Evolutionary conservation across 1,140 invertebrate species (phyloP), one percentile per base, ranked within the genome.

Genomic region (Drosophila ambigua): DNA sequence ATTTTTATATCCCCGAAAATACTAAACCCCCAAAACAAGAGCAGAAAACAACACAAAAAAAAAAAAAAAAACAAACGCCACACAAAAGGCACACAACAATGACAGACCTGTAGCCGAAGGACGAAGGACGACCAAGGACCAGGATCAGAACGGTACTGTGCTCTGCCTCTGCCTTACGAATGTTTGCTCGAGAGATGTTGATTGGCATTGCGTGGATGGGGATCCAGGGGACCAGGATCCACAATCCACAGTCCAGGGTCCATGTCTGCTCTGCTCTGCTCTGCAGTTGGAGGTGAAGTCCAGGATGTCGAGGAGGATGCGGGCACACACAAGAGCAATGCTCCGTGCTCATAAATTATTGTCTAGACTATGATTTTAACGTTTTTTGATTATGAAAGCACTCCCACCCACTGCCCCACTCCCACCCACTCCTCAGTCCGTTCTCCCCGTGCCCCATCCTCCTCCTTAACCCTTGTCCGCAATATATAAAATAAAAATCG

Each of bases 311-410:
- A 13, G 11, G 35, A 39, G 35, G 11, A 79, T 81, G 74, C 79
- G 74, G 79, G 79, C 68, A 50, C 13, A 54, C 48, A 75, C 60
- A 76, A 57, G 61, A 75, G 66, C 68, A 52, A 57, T 51, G 68
- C 66, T 63, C 76, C 69, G 78, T 66, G 66, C 90, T 91, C 90
- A 91, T 91, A 91, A 91, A 91, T 91, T 91, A 91, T 91, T 91
- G 90, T 91, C 90, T 91, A 91, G 90, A 91, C 90, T 91, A 91
- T 91, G 90, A 91, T 91, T 91, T 91, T 91, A 91, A 91, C 82
- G 85, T 91, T 91, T 91, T 91, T 91, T 91, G 90, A 91, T 91
- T 91, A 91, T 91, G 85, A 85, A 85, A 87, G 74, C 72, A 65
- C 57, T 16, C 49, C 68, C 58, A 26, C 13, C 15, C 54, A 41